These are phyloP conservation scores for Siniperca obscura DNA, from an alignment of 2,797 vertebrate species.

Conservation along the genomic window DNA sequence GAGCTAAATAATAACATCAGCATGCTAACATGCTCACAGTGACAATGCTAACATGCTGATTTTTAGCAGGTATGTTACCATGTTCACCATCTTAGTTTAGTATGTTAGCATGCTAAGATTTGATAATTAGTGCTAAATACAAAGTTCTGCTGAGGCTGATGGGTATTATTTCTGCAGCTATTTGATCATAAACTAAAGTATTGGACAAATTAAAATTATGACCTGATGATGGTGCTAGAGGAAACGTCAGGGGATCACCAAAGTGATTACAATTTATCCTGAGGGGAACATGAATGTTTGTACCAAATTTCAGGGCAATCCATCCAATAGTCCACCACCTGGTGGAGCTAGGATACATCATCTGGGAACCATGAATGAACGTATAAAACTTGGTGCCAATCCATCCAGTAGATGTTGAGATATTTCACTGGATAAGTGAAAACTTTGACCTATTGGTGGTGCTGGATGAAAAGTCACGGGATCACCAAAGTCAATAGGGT, in stretches of 20 bases:
- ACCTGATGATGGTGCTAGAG: not conserved
- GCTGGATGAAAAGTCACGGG: not conserved
- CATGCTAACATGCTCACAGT: not conserved
- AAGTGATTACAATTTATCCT: not conserved
- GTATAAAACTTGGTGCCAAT: not conserved
- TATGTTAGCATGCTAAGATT: not conserved
- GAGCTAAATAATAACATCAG: conserved; percentile 18
- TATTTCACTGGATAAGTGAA: not conserved
- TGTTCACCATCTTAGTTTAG: not conserved
- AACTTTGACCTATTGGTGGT: not conserved
- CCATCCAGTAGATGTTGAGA: not conserved
- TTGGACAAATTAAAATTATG: not conserved
- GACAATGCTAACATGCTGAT: not conserved
- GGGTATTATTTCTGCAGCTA: not conserved
- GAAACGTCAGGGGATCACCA: not conserved
- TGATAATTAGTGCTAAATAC: not conserved
- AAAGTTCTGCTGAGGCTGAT: not conserved
- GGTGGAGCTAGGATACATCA: not conserved
- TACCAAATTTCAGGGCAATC: not conserved
- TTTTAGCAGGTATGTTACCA: not conserved
- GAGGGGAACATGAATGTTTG: not conserved
- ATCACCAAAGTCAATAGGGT: not conserved
- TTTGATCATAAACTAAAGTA: not conserved
- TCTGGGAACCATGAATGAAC: not conserved
- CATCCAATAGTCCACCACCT: too few relatives aligned